phyloP scores from a whole-genome alignment of 2,888 invertebrate genomes.

The Parelbella ahira region DNA sequence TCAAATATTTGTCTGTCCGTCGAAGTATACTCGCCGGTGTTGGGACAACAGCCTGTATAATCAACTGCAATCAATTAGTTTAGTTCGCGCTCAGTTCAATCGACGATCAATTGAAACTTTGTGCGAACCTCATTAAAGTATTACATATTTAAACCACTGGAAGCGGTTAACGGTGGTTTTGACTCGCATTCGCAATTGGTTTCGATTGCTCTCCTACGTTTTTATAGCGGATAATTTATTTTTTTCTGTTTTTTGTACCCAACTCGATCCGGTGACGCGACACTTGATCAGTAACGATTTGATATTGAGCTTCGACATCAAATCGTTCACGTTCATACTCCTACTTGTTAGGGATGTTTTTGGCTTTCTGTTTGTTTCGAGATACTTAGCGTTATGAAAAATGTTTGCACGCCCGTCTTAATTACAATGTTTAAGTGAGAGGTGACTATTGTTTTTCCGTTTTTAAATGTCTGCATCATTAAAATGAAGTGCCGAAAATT shows the following conservation, averaged over 20 bases:
- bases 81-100: constrained; percentile 33
- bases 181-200: constrained; percentile 28
- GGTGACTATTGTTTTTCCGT: constrained; percentile 11
- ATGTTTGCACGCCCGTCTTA: constrained; percentile 15
- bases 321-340: constrained; percentile 12
- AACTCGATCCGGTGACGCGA: constrained; percentile 20
- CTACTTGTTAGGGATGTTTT: constrained; percentile 19
- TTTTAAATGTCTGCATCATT: constrained; percentile 5
- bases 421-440: constrained; percentile 18
- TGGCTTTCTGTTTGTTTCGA: constrained; percentile 17
- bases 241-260: no score
- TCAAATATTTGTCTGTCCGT: no score
- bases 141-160: constrained; percentile 38
- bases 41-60: constrained; percentile 1
- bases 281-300: constrained; percentile 24
- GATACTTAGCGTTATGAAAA: constrained; percentile 14
- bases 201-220: constrained; percentile 24
- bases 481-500: constrained; percentile 5
- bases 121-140: constrained; percentile 36
- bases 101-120: constrained; percentile 36
- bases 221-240: constrained; percentile 25
- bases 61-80: constrained; percentile 54
- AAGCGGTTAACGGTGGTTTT: constrained; percentile 27
- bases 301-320: constrained; percentile 11
- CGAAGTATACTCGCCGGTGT: no score